Base-by-base conservation (phyloP, 2,888 invertebrate genomes). In the Drosophila neonasuta region DNA sequence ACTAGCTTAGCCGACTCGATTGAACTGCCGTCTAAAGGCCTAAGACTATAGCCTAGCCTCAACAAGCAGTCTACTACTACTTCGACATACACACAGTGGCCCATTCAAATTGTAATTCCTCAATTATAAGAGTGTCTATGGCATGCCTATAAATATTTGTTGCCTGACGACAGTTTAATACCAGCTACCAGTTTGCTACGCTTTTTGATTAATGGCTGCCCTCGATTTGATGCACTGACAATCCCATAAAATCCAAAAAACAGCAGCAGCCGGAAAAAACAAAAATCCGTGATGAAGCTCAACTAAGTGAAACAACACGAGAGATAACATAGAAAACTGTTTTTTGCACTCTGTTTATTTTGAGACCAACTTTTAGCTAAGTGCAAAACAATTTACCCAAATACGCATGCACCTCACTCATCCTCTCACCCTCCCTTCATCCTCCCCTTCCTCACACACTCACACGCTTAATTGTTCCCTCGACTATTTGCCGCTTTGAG, bases 331-430 rank as follows among this genome's bases (percentile, higher is more conserved):
- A 64, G 63, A 65, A 73, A 68, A 61, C 67, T 45, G 64, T 71
- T 84, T 84, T 79, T 68, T 74, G 65, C 77, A 70, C 70, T 73
- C 70, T 77, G 85, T 81, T 85, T 82, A 81, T 85, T 82, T 80
- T 72, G 72, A 58, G 67, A 68, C 62, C 72, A 79, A 84, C 74
- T 84, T 80, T 73, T 73, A 81, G 87, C 76, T 88, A 88, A 86
- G 88, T 88, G 86, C 85, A 87, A 85, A 86, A 85, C 86, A 88
- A 85, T 86, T 87, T 82, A 86, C 80, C 79, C 74, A 81, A 87
- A 87, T 76, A 75, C 69, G 49, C 41, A 50, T 45, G 50, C 36
- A 36, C 36, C 9, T 10, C 32, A 32, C 11, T 32, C 32, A 13
- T 52, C 42, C 10, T 59, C 45, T 45, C 13, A 62, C 46, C 34